These are phyloP conservation scores for Ophonus ardosiacus DNA, from an alignment of 2,888 invertebrate genomes.

Conservation along the genomic window DNA sequence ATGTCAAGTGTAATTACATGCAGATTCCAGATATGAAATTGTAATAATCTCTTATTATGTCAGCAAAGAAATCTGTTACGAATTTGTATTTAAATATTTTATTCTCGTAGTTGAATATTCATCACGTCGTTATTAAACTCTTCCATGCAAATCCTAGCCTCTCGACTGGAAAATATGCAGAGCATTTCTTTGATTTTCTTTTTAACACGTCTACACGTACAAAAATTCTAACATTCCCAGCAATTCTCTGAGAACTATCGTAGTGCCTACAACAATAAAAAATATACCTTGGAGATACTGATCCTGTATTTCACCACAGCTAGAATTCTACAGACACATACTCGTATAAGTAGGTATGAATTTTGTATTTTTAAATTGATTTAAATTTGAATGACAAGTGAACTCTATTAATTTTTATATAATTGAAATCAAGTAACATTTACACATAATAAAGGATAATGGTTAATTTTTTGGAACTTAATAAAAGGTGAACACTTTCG, in stretches of 20 bases:
- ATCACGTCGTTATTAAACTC: conserved; percentile 19
- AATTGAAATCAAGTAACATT: no score
- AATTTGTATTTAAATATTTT: conserved; percentile 44
- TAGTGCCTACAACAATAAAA: neutral
- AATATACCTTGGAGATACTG: neutral
- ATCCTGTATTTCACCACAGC: no score
- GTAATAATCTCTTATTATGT: conserved; percentile 1
- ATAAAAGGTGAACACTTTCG: no score
- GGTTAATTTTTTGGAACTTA: no score
- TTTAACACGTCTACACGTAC: conserved; percentile 41
- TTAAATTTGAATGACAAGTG: no score
- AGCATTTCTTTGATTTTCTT: conserved; percentile 45
- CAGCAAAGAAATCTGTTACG: conserved; percentile 25
- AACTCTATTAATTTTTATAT: no score
- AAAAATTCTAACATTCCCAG: conserved; percentile 1
- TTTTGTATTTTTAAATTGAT: no score
- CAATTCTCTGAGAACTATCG: neutral
- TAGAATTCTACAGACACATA: no score
- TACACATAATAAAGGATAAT: no score
- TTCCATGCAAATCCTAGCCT: conserved; percentile 22
- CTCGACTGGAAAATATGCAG: conserved; percentile 32
- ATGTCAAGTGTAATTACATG: neutral
- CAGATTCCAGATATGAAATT: neutral
- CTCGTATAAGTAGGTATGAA: no score
- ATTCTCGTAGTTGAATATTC: conserved; percentile 39